Evolutionary conservation across 2,888 invertebrate species (phyloP), one percentile per base, ranked within the genome.

Genomic region (Gryllus longicercus): DNA sequence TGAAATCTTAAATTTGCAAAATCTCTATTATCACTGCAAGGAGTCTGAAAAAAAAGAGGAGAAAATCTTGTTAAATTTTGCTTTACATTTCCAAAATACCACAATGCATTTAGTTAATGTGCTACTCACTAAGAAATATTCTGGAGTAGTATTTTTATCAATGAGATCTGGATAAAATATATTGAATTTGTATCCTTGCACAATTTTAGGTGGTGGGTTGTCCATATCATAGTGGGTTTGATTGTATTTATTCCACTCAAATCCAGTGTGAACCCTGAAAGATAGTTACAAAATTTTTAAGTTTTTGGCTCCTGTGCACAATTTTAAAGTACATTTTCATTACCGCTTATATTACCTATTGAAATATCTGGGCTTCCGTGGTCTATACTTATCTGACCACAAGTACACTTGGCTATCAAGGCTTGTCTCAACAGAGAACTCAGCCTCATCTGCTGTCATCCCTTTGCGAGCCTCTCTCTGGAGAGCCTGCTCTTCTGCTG

Each of bases 171-270:
- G 99, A 89, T 98, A 99, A 89, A 99, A 99, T 84, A 99, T 99
- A 88, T 99, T 99, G 88, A 99, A 99, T 88, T 99, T 99, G 90
- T 99, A 99, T 11, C 99, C 99, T 88, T 99, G 99, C 0, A 99
- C 99, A 86, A 99, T 98, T 90, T 99, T 99, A 1, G 99, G 99
- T 12, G 99, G 99, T 79, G 99, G 99, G 89, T 99, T 99, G 88
- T 99, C 99, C 94, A 99, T 97, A 87, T 99, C 99, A 88, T 99
- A 99, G 89, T 99, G 99, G 2, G 99, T 99, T 89, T 99, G 99
- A 89, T 99, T 99, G 89, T 99, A 99, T 88, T 99, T 99, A 89
- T 99, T 99, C 99, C 99, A 99, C 86, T 99, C 99, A 88, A 99
- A 99, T 21, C 99, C 99, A 0, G 96, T 96, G 86, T 96, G 96